Evolutionary conservation across 2,888 invertebrate genomes (phyloP).

Genomic region (Achlya flavicornis): DNA sequence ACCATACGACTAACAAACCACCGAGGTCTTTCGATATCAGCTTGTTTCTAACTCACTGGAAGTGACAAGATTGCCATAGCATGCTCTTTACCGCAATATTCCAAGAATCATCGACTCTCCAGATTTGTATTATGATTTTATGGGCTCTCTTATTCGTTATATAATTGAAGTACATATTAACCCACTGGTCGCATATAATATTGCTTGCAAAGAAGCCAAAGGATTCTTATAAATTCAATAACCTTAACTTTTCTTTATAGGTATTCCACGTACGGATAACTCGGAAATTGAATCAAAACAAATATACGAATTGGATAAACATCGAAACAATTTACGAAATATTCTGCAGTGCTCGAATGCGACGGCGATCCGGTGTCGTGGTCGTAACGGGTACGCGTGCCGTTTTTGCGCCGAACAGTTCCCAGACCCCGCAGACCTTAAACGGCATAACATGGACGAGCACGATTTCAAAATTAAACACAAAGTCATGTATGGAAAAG

Average conservation of each 20-base stretch:
- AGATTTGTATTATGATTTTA: no score
- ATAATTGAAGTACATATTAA: no score
- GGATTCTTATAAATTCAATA: slow-evolving; percentile 14
- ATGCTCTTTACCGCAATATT: no score
- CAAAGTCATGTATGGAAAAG: slow-evolving; percentile 42
- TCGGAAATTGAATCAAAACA: not conserved
- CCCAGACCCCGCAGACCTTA: slow-evolving; percentile 48
- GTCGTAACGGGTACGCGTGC: slow-evolving; percentile 53
- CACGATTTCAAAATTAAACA: slow-evolving; percentile 40
- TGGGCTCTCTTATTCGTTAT: no score
- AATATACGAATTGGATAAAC: slow-evolving; percentile 37
- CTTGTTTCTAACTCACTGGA: no score
- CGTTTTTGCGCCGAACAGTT: slow-evolving; percentile 50
- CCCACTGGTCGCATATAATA: not conserved
- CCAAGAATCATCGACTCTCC: no score
- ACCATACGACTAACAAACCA: no score
- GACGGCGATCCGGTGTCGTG: slow-evolving; percentile 54
- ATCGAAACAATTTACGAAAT: slow-evolving; percentile 48
- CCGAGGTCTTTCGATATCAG: no score
- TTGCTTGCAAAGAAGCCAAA: not conserved
- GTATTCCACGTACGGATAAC: slow-evolving; percentile 21
- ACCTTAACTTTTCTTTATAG: slow-evolving; percentile 35
- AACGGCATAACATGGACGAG: slow-evolving; percentile 46
- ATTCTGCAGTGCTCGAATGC: slow-evolving; percentile 57
- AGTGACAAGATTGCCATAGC: no score